Base-by-base conservation (phyloP, 2,888 invertebrate species). In the Hyposoter dolosus region DNA sequence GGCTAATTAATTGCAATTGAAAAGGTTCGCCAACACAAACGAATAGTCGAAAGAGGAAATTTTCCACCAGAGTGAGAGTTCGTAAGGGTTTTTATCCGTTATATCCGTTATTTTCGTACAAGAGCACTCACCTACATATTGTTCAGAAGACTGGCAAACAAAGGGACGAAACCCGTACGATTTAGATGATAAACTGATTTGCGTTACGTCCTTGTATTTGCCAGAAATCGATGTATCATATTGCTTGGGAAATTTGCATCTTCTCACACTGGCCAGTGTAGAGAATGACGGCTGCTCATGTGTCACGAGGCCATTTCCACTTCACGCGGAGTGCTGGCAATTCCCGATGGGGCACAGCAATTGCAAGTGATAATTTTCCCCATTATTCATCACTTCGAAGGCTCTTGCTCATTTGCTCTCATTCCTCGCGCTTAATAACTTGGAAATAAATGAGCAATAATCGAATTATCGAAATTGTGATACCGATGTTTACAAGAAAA, bases 1-100 rank as follows among this genome's bases (percentile, higher is more conserved):
- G 82, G 53, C 72, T 87, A 87, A 84, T 86, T 86, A 83, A 88
- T 88, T 78, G 82, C 87, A 28, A 60, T 28, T 23, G 50, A 50
- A 63, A 77, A 69, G 0, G 23, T 23, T 19, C 17, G 32, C 10
- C n/a, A 65, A 28, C 32, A 63, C 19, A 23, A 60, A 65, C 43
- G 65, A 65, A 47, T 76, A 76, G 32, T 43, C 19, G 43, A 19
- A 45, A 50, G 65, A 47, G 19, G 15, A 15, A 63, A 65, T 65
- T 65, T 76, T 76, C 63, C 10, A 35, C 19, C 23, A 32, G 53
- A 32, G 53, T 1, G 23, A 23, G 17, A 19, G 47, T 47, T 23
- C 15, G 32, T 10, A 43, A 43, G 47, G 47, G 23, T 65, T 76
- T 63, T 76, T 76, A n/a, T 63, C 47, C 75, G 45, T 65, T 17